Percentiles rank a stretch among this genome's conserved stretches.
Conservation (phyloP, 2,888 invertebrate species). For the Polylopha cassiicola region DNA sequence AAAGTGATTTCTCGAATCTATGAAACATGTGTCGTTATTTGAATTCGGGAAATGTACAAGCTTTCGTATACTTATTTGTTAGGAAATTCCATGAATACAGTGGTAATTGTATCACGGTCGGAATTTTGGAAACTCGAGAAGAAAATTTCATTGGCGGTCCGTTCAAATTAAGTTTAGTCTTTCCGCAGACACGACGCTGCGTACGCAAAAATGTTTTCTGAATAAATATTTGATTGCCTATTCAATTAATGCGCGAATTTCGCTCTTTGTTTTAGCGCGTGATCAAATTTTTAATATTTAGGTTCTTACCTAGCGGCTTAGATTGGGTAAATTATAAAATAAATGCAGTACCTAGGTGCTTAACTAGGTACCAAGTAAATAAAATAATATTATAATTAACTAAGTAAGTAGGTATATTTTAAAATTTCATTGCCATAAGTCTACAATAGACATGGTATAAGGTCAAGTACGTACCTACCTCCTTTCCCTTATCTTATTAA, state of each 20-base stretch:
- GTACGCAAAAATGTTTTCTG: slow-evolving; percentile 36
- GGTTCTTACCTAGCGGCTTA: slow-evolving; percentile 1
- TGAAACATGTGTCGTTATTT: too few species aligned
- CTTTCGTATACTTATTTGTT: slow-evolving; percentile 5
- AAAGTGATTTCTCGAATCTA: too few species aligned
- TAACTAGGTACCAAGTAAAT: too few species aligned
- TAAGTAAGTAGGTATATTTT: too few species aligned
- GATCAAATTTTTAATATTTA: slow-evolving; percentile 15
- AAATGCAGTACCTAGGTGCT: too few species aligned
- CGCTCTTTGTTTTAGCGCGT: slow-evolving; percentile 18
- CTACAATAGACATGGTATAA: too few species aligned
- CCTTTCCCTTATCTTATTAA: too few species aligned
- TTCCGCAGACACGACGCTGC: slow-evolving; percentile 22
- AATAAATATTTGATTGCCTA: slow-evolving; percentile 42
- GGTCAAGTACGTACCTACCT: too few species aligned
- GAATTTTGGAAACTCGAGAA: slow-evolving; percentile 28
- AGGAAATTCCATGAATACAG: slow-evolving; percentile 16
- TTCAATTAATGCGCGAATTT: slow-evolving; percentile 29
- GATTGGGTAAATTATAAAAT: too few species aligned
- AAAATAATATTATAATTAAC: too few species aligned
- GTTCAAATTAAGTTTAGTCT: slow-evolving; percentile 33
- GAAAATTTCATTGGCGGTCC: slow-evolving; percentile 28
- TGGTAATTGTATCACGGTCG: slow-evolving; percentile 23
- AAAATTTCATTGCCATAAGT: too few species aligned
- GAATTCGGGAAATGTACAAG: too few species aligned